Conservation (phyloP, 2,113 vertebrate genomes). For the Chaetodon auriga region DNA sequence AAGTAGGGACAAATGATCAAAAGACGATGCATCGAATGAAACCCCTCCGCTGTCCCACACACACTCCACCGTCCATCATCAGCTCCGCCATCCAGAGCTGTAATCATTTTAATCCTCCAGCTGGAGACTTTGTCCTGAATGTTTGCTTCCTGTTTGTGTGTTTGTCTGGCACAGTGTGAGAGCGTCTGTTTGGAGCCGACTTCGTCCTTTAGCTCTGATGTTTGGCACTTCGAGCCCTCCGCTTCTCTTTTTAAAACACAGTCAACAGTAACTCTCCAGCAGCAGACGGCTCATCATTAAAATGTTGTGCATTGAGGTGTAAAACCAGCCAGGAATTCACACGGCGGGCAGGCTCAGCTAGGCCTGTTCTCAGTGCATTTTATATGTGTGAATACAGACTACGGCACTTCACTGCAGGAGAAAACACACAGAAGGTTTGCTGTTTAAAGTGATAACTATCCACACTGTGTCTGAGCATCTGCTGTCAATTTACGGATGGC, state of each 20-base stretch:
- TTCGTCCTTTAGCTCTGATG: background rate
- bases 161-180: background rate
- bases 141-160: background rate
- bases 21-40: background rate
- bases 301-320: conserved; percentile 16
- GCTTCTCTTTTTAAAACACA: conserved; percentile 3
- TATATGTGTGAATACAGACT: background rate
- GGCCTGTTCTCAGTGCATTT: background rate
- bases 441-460: background rate
- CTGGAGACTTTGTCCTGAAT: background rate
- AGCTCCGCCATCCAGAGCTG: background rate
- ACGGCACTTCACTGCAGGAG: background rate
- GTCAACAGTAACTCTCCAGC: background rate
- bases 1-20: background rate
- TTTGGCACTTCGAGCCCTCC: background rate
- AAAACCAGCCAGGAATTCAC: background rate
- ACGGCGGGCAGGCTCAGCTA: background rate
- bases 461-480: background rate
- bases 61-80: background rate
- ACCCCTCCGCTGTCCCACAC: background rate
- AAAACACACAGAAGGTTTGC: background rate
- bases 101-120: background rate
- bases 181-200: background rate
- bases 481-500: background rate
- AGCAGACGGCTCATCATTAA: conserved; percentile 19